phyloP scores from a whole-genome alignment of 2,797 vertebrate genomes.

The Propithecus perrieri region DNA sequence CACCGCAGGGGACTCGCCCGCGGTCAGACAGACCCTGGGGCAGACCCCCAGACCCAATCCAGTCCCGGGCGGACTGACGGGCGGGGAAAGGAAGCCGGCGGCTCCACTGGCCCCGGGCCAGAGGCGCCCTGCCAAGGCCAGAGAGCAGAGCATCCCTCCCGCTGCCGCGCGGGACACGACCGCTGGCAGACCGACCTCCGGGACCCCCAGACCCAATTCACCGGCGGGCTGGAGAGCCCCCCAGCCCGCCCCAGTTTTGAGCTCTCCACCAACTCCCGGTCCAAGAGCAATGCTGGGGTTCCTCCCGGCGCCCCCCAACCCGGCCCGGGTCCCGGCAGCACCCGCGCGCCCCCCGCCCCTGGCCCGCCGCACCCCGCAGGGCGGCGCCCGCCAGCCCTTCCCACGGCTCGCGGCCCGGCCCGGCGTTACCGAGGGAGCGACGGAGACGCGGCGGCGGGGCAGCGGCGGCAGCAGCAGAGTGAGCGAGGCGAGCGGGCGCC shows the following conservation, averaged over 20 bases:
- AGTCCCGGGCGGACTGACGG: neutral
- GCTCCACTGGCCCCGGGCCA: neutral
- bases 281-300: neutral
- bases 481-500: neutral
- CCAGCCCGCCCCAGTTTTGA: neutral
- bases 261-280: neutral
- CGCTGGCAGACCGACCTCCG: neutral
- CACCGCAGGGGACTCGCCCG: neutral
- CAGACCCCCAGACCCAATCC: neutral
- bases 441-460: neutral
- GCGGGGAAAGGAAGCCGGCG: too few species aligned
- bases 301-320: neutral
- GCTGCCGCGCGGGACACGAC: neutral
- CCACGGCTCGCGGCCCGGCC: neutral
- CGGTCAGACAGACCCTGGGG: neutral
- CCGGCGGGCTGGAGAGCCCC: neutral
- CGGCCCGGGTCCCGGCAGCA: neutral
- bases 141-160: slow-evolving; percentile 51
- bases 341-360: neutral
- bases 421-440: slow-evolving; percentile 41
- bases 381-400: neutral
- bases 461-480: neutral
- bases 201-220: neutral
- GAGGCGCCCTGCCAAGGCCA: neutral
- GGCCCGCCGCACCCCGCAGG: neutral